Evolutionary conservation across 2,888 invertebrate genomes (phyloP).

Genomic region (Hipparchia semele): DNA sequence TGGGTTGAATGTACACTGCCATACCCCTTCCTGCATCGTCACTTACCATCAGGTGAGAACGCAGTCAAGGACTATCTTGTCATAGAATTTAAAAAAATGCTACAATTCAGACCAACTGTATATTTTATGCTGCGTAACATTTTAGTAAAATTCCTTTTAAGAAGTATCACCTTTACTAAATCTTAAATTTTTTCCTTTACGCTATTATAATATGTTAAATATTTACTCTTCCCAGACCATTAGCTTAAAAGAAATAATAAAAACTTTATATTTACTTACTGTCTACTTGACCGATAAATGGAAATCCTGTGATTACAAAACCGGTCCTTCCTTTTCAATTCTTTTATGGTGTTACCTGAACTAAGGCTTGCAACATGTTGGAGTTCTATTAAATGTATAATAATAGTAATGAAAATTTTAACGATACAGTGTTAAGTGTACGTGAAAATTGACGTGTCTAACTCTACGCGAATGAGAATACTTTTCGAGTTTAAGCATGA

Average conservation of each 20-base stretch:
- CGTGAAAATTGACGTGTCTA: constrained; percentile 52
- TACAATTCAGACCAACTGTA: no score
- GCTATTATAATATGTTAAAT: background rate
- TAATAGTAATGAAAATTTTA: constrained; percentile 42
- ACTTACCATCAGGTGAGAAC: no score
- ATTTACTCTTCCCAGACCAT: background rate
- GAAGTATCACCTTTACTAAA: no score
- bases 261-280: no score
- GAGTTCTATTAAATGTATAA: background rate
- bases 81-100: no score
- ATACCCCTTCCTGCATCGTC: no score
- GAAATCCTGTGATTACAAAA: background rate
- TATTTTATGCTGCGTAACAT: no score
- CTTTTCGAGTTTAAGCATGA: constrained; percentile 23
- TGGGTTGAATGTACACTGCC: no score
- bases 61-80: no score
- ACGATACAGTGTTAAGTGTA: constrained; percentile 54
- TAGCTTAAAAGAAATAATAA: background rate
- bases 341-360: background rate
- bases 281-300: background rate
- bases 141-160: no score
- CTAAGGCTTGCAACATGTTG: background rate
- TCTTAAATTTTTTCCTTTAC: background rate
- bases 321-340: background rate
- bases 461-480: constrained; percentile 27